Conservation (phyloP, 1,140 invertebrate genomes). For the Monomorium pharaonis region DNA sequence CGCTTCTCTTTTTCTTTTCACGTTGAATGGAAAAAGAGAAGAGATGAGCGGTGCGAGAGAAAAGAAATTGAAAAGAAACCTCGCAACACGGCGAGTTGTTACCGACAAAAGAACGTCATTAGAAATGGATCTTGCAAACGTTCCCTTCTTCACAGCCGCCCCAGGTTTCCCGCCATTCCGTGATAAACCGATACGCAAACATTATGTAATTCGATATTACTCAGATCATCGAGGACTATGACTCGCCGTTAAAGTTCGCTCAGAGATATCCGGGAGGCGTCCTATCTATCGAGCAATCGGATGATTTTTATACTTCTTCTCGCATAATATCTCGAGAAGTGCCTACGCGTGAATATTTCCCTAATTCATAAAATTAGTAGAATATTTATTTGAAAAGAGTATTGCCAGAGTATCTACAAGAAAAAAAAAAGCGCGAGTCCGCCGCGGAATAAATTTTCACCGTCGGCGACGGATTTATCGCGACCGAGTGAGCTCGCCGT, state of each 20-base stretch:
- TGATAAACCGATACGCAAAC: background rate
- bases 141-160: background rate
- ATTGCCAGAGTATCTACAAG: too few relatives aligned
- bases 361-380: too few relatives aligned
- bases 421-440: background rate
- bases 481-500: too few relatives aligned
- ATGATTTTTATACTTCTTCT: background rate
- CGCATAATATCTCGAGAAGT: background rate
- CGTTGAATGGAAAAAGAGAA: too few relatives aligned
- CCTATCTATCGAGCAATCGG: background rate
- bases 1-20: too few relatives aligned
- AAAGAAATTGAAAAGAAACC: too few relatives aligned
- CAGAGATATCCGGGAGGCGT: background rate
- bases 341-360: too few relatives aligned
- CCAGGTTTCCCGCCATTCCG: background rate
- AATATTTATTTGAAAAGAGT: too few relatives aligned
- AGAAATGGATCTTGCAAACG: background rate
- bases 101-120: background rate
- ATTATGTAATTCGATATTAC: background rate
- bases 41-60: too few relatives aligned
- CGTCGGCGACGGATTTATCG: background rate
- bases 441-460: conserved; percentile 2
- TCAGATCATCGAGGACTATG: background rate
- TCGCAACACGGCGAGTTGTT: background rate
- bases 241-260: background rate